Evolutionary conservation across 2,888 invertebrate genomes (phyloP).

Genomic region (Rhaphigaster nebulosa): DNA sequence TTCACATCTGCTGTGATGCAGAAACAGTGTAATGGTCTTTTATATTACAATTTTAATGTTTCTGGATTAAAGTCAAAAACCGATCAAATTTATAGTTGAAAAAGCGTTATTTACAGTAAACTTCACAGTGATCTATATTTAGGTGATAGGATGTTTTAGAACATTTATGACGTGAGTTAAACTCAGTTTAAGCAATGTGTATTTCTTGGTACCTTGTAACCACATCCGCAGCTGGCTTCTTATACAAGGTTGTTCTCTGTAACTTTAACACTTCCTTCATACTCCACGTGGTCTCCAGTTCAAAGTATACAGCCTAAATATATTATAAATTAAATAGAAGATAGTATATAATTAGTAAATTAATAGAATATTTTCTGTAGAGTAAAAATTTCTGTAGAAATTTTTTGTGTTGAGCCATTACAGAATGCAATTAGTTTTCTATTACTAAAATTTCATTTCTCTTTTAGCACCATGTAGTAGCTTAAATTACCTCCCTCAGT

Average conservation of each 20-base stretch:
- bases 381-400: too few relatives aligned
- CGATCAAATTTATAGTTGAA: background rate
- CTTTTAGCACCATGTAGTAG: background rate
- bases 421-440: too few relatives aligned
- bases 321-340: too few relatives aligned
- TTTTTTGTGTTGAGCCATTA: too few relatives aligned
- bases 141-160: background rate
- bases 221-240: background rate
- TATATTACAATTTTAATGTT: background rate
- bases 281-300: background rate
- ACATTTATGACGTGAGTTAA: background rate
- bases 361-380: too few relatives aligned
- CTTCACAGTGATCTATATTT: background rate
- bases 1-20: background rate
- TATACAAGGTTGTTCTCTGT: background rate
- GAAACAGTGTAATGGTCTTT: background rate
- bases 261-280: background rate
- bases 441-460: background rate
- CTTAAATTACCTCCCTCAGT: background rate
- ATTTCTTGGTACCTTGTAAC: background rate
- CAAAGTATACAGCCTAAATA: background rate
- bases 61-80: background rate
- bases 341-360: too few relatives aligned
- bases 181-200: background rate
- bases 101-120: background rate